These are phyloP conservation scores for Abramis brama DNA, from an alignment of 2,113 vertebrate genomes.

Conservation along the genomic window DNA sequence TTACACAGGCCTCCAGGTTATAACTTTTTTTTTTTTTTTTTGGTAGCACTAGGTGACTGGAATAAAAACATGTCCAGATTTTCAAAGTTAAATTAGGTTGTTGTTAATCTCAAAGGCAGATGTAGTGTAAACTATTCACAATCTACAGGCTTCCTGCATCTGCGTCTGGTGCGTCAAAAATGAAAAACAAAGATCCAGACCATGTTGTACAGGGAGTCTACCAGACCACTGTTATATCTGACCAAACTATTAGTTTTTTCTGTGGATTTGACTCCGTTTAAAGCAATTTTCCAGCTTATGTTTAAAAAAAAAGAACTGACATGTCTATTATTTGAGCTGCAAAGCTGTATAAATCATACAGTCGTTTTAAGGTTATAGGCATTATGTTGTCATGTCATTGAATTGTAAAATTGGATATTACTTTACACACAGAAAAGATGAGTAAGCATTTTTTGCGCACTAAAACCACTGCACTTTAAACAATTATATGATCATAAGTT, in stretches of 20 bases:
- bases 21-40: conserved; percentile 40
- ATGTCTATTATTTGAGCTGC: not conserved
- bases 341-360: not conserved
- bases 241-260: not conserved
- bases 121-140: not conserved
- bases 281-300: not conserved
- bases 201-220: not conserved
- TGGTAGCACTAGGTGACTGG: conserved; percentile 36
- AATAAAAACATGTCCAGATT: conserved; percentile 46
- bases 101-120: conserved; percentile 33
- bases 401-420: too few relatives aligned
- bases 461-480: not conserved
- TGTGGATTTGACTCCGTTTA: not conserved
- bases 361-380: not conserved
- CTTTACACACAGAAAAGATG: too few relatives aligned
- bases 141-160: conserved; percentile 25
- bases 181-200: conserved; percentile 17
- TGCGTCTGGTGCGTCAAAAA: not conserved
- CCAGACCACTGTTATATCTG: conserved; percentile 3
- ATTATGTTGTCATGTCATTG: not conserved
- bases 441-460: too few relatives aligned
- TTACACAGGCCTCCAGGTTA: conserved; percentile 57
- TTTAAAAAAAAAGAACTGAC: not conserved
- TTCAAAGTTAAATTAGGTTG: conserved; percentile 25
- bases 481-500: too few relatives aligned